These are phyloP conservation scores for Colius striatus DNA, from an alignment of 2,113 vertebrate genomes.

Conservation along the genomic window DNA sequence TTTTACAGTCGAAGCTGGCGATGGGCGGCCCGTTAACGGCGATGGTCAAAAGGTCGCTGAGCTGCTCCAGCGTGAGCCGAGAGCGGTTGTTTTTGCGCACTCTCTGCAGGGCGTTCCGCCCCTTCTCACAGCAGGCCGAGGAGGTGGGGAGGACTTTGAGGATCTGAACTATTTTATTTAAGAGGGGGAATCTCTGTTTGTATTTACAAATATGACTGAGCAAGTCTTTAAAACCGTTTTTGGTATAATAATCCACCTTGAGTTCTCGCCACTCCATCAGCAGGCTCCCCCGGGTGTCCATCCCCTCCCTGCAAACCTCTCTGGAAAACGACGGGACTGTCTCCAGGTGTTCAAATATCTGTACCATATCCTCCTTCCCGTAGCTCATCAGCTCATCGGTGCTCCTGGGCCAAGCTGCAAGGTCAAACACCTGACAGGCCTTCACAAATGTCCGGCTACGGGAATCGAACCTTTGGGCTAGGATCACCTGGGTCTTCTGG, in stretches of 20 bases:
- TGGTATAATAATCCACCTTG: conserved; percentile 92
- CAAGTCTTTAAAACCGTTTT: conserved; percentile 92
- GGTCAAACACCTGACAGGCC: conserved; percentile 91
- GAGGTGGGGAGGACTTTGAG: conserved; percentile 91
- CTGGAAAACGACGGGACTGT: conserved; percentile 80
- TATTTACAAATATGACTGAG: conserved; percentile 89
- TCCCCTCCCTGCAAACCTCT: conserved; percentile 79
- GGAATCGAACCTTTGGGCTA: conserved; percentile 89
- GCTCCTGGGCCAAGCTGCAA: conserved; percentile 87
- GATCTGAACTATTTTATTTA: conserved; percentile 89
- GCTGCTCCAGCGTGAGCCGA: conserved; percentile 89
- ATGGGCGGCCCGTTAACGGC: conserved; percentile 91
- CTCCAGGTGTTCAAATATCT: conserved; percentile 90
- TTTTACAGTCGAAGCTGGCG: conserved; percentile 89
- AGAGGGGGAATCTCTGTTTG: conserved; percentile 90
- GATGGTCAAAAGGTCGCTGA: conserved; percentile 89
- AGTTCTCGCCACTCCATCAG: conserved; percentile 92
- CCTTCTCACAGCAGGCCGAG: conserved; percentile 90
- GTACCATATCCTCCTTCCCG: conserved; percentile 91
- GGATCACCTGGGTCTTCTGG: conserved; percentile 89
- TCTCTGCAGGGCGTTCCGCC: conserved; percentile 86
- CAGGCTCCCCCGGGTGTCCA: conserved; percentile 82
- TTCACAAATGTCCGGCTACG: conserved; percentile 88
- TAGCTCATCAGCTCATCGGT: conserved; percentile 88
- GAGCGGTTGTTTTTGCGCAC: conserved; percentile 89